Base-by-base conservation (phyloP, 2,797 vertebrate species). In the Sylvia borin region DNA sequence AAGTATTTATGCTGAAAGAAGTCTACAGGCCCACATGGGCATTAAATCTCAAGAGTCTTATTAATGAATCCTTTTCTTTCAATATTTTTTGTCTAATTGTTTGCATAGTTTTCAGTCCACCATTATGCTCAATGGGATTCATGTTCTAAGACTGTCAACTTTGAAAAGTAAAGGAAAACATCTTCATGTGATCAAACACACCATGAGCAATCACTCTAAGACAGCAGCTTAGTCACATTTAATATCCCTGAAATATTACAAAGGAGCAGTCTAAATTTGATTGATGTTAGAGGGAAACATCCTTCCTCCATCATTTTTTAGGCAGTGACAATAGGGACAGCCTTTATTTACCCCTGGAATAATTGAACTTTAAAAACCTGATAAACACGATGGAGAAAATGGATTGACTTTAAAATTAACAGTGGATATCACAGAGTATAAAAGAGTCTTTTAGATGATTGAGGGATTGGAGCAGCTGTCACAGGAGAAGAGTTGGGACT, bases 1-100 rank as follows among this genome's bases (percentile, higher is more conserved):
- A 94, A 77, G 60, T 80, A 68, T 92, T 90, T 93, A 68, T 92
- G 78, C 53, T 83, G 32, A 92, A 94, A 84, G 29, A 85, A 70
- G 53, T 80, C 77, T 81, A 57, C n/a, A 86, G 62, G 40, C 57
- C 53, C 66, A 11, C 74, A 77, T 31, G 64, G 65, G 36, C 50
- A 86, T 76, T 74, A 94, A 81, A 82, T 85, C 78, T 95, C 93
- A 79, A 85, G 74, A 73, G 74, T 51, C 54, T 55, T 86, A 70
- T 70, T 93, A 91, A 93, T 85, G 2, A 90, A 81, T 88, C 78
- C 3, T 86, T 95, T 90, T 71, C 16, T 36, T 94, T 93, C 4
- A 2, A 32, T 66, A 57, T 70, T 89, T 94, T 94, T 64, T 91
- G 15, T 47, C 38, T 93, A 94, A 93, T 64, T 73, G 61, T 7